Evolutionary conservation across 2,113 vertebrate genomes (phyloP), one percentile per base, ranked within the genome.

Genomic region (Elachura formosa): DNA sequence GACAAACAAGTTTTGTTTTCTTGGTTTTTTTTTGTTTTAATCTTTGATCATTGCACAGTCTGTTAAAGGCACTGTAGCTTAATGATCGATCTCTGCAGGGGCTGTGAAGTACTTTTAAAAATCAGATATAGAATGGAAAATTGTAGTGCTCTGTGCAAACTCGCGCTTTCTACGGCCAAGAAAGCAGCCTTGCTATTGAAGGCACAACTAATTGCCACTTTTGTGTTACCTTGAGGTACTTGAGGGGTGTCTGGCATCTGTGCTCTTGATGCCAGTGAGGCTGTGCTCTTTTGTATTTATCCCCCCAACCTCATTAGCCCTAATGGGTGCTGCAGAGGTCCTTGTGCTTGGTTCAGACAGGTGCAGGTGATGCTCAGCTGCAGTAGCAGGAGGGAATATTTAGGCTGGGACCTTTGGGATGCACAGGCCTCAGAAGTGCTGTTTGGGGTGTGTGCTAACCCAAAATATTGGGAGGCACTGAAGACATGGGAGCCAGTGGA

Each of bases 101-200:
- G 72, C 14, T 64, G 31, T 48, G 56, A 87, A 80, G 54, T 20
- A 64, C 48, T 85, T 87, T 31, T 20, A 78, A 91, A 87, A 96
- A 81, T 84, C 64, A 84, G 28, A 62, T 84, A 88, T 90, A 43
- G 49, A 69, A 61, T 40, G 84, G 64, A 75, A 73, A 81, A 77
- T 91, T 36, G 48, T 84, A 78, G 68, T 15, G 8, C 61, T 72
- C n/a, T 68, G 36, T 93, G 84, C 61, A 90, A 69, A 51, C 61
- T 90, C 64, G 33, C 16, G 3, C 29, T 93, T 77, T 80, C 76
- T 63, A 38, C 3, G 20, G 75, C 49, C 78, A 79, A 55, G 71
- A 79, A 84, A 91, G 29, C 56, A 74, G 61, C 69, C 59, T 83
- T 81, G 38, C 20, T 69, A 7, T 67, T 77, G 51, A 93, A 83